These are phyloP conservation scores for Drosophila insularis DNA, from an alignment of 1,140 invertebrate species.

Conservation along the genomic window DNA sequence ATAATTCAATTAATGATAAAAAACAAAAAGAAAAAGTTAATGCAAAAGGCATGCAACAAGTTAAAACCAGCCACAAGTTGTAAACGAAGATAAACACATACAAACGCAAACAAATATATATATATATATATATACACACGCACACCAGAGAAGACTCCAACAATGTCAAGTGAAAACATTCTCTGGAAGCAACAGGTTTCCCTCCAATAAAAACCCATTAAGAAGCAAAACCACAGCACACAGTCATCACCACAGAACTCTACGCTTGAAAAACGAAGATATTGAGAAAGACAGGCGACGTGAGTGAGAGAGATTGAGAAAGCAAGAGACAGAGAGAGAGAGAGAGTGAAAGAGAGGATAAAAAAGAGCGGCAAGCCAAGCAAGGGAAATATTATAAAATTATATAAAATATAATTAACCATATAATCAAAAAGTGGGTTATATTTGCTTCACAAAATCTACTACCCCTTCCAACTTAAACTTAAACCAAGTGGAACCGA, in stretches of 20 bases:
- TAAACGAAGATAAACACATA: constrained; percentile 61
- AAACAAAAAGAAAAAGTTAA: constrained; percentile 29
- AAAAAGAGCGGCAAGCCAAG: constrained; percentile 11
- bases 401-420: constrained; percentile 38
- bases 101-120: constrained; percentile 27
- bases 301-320: constrained; percentile 15
- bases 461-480: constrained; percentile 23
- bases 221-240: constrained; percentile 38
- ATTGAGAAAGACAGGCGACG: constrained; percentile 9
- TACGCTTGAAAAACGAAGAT: constrained; percentile 37
- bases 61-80: constrained; percentile 70
- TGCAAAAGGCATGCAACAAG: constrained; percentile 70
- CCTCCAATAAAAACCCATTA: constrained; percentile 73
- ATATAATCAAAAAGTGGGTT: constrained; percentile 53
- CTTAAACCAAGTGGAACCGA: constrained; percentile 65
- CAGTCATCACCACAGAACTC: constrained; percentile 64
- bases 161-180: constrained; percentile 81
- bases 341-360: constrained; percentile 13
- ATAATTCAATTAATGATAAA: constrained; percentile 58
- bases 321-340: constrained; percentile 29
- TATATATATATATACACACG: constrained; percentile 12
- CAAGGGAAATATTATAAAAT: constrained; percentile 28
- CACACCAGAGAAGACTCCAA: constrained; percentile 46
- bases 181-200: constrained; percentile 80
- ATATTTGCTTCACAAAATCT: constrained; percentile 30